Percentiles rank a stretch among this genome's conserved stretches.
These are phyloP conservation scores for Acanthoscelides obtectus DNA, from an alignment of 2,888 invertebrate genomes.

Conservation along the genomic window DNA sequence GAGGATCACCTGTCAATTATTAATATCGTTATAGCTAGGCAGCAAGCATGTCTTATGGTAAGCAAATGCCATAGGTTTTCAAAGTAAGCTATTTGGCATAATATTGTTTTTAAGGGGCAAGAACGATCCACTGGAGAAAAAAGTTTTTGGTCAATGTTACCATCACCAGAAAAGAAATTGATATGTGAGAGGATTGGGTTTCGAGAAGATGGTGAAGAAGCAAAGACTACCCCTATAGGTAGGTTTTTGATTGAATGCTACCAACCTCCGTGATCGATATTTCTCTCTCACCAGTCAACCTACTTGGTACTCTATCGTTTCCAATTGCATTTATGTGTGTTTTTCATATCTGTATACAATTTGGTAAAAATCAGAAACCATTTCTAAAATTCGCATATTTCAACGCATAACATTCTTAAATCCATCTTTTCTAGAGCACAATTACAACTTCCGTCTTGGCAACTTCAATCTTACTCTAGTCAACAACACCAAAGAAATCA, in stretches of 20 bases:
- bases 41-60: slow-evolving; percentile 75
- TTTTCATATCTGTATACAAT: no score
- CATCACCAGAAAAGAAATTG: slow-evolving; percentile 42
- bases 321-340: no score
- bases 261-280: no score
- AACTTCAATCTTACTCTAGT: slow-evolving; percentile 66
- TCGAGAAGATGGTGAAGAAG: slow-evolving; percentile 23
- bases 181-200: slow-evolving; percentile 46
- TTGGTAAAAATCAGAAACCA: no score
- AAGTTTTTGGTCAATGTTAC: slow-evolving; percentile 45
- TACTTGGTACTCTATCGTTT: no score
- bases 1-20: slow-evolving; percentile 71
- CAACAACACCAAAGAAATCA: slow-evolving; percentile 64
- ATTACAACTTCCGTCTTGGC: slow-evolving; percentile 69
- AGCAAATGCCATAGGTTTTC: slow-evolving; percentile 11
- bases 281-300: no score
- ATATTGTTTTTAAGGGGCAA: slow-evolving; percentile 50
- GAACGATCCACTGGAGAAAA: slow-evolving; percentile 59
- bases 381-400: no score
- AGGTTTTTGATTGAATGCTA: not conserved
- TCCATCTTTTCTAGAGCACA: slow-evolving; percentile 57
- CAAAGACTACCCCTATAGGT: slow-evolving; percentile 28
- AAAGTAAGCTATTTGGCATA: not conserved
- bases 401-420: not conserved
- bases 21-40: slow-evolving; percentile 73